phyloP scores from a whole-genome alignment of 2,888 invertebrate species.

The Alcis repandata region DNA sequence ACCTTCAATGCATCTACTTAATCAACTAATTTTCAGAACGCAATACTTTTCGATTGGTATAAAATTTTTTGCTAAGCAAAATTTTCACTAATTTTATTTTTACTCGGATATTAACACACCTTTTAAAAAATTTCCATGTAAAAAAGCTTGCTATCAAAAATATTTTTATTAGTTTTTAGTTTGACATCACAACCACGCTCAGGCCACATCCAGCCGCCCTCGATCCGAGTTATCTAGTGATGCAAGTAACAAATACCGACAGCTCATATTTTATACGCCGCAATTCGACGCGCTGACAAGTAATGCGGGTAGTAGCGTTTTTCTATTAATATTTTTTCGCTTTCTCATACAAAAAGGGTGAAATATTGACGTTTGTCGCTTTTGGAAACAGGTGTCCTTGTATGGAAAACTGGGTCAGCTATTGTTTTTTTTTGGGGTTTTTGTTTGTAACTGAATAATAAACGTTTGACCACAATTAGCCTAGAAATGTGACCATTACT shows the following conservation, averaged over 20 bases:
- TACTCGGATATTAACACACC: too few species aligned
- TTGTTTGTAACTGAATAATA: too few species aligned
- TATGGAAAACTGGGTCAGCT: not conserved
- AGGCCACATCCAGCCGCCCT: slow-evolving; percentile 51
- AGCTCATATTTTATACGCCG: slow-evolving; percentile 71
- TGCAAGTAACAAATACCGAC: slow-evolving; percentile 71
- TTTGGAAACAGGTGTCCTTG: slow-evolving; percentile 9
- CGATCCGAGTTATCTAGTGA: slow-evolving; percentile 58
- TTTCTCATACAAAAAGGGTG: slow-evolving; percentile 32
- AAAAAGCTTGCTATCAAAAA: too few species aligned
- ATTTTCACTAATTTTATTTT: too few species aligned
- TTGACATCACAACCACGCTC: slow-evolving; percentile 11
- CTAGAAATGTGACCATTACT: too few species aligned
- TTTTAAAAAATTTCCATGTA: too few species aligned
- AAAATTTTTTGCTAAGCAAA: too few species aligned
- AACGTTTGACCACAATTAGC: too few species aligned
- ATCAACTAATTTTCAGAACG: too few species aligned
- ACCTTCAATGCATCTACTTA: too few species aligned
- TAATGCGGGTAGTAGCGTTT: slow-evolving; percentile 50
- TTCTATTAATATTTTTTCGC: slow-evolving; percentile 64
- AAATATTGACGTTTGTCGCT: slow-evolving; percentile 30
- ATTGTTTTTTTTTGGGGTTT: not conserved
- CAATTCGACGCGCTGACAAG: slow-evolving; percentile 53
- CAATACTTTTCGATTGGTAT: too few species aligned
- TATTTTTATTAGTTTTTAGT: too few species aligned